Conservation (phyloP, 2,113 vertebrate species). For the Balaeniceps rex region DNA sequence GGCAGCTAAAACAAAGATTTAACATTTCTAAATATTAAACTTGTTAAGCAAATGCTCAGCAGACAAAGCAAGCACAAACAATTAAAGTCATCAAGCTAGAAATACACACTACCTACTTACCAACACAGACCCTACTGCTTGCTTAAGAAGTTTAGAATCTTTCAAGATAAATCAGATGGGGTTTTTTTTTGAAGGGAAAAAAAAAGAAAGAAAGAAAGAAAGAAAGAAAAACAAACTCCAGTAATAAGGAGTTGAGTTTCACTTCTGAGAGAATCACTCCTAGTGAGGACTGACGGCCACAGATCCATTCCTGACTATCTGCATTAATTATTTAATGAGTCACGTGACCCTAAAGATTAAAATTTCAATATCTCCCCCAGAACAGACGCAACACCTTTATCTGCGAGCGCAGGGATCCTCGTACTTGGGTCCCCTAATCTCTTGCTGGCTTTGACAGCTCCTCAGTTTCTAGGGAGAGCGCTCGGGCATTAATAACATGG, state of each 20-base stretch:
- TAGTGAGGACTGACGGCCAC: slow-evolving; percentile 85
- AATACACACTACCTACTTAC: slow-evolving; percentile 60
- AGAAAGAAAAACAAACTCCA: slow-evolving; percentile 58
- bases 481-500: not conserved
- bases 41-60: slow-evolving; percentile 51
- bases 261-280: slow-evolving; percentile 84
- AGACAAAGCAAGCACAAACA: slow-evolving; percentile 68
- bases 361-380: slow-evolving; percentile 82
- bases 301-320: slow-evolving; percentile 88
- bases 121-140: slow-evolving; percentile 60
- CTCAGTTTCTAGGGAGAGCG: not conserved
- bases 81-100: slow-evolving; percentile 66
- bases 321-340: slow-evolving; percentile 96
- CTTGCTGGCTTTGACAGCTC: slow-evolving; percentile 20
- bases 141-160: slow-evolving; percentile 71
- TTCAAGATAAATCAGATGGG: slow-evolving; percentile 64
- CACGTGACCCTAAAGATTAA: slow-evolving; percentile 89
- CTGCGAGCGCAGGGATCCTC: slow-evolving; percentile 29
- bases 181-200: not conserved
- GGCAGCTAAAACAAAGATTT: slow-evolving; percentile 63
- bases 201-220: not conserved
- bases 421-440: slow-evolving; percentile 29
- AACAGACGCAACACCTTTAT: slow-evolving; percentile 76
- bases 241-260: slow-evolving; percentile 79
- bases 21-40: slow-evolving; percentile 69